Evolutionary conservation across 2,113 vertebrate genomes (phyloP), one percentile per base, ranked within the genome.

Genomic region (Python bivittatus): DNA sequence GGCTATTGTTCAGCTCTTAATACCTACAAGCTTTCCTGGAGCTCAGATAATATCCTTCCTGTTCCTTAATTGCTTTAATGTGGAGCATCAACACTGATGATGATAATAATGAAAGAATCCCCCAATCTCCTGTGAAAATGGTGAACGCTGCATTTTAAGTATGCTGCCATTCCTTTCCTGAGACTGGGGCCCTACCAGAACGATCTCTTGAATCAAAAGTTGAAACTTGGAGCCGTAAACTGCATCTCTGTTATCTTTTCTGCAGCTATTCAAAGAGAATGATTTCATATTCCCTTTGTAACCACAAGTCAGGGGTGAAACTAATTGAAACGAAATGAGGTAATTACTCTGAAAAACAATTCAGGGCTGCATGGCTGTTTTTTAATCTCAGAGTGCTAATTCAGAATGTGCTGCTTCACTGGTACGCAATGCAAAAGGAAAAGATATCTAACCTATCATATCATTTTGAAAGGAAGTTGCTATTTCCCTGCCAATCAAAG

Each of bases 21-120:
- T 88, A 94, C 84, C 92, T 57, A 60, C 33, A 72, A 92, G 91
- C 93, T 95, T 95, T 95, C 89, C 90, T 72, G 79, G 90, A 91
- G 93, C 92, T 91, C 91, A 58, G 52, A 91, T 94, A 96, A 96
- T 93, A 93, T 0, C 2, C 90, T 94, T 95, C 68, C 94, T 92
- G 95, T 96, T 94, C 90, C 57, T 93, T 88, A 94, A 94, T 72
- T 91, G 88, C 86, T 94, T 90, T 94, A 95, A 95, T 64, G 93
- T 90, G 29, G 94, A 95, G 94, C 94, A 94, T 93, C 1, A 13
- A 96, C 95, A 27, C 89, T 0, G 0, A 93, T 90, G 94, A 89
- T 54, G 44, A 92, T 0, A 0, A 93, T 91, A 94, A 90, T 79
- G 60, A 93, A 95, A 87, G 57, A 95, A 96, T 94, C 7, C 94